A percentile compares a stretch with the other conserved stretches of the same genome.
phyloP scores from a whole-genome alignment of 2,113 vertebrate genomes.

The Neomonachus schauinslandi region DNA sequence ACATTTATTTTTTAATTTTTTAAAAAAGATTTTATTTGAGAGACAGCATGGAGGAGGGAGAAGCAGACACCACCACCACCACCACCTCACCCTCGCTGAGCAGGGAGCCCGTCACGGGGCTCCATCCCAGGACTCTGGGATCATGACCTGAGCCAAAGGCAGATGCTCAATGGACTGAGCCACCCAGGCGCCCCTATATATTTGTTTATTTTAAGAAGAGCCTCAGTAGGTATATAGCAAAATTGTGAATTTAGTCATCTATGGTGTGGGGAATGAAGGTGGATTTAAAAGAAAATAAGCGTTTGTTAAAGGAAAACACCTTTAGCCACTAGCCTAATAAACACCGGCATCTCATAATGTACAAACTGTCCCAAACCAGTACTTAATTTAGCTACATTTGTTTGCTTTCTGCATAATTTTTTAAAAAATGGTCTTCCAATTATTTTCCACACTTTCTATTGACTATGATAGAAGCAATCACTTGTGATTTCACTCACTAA shows the following conservation, averaged over 20 bases:
- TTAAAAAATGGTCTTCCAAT: not conserved
- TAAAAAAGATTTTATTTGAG: not conserved
- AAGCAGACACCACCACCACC: no score
- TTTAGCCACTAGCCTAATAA: not conserved
- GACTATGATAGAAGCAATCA: not conserved
- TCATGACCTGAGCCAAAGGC: no score
- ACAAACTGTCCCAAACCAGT: not conserved
- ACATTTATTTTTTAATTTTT: not conserved
- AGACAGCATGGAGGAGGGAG: not conserved
- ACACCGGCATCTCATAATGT: not conserved
- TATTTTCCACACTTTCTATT: slow-evolving; percentile 13
- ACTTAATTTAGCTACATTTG: not conserved
- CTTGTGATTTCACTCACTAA: not conserved
- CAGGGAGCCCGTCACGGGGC: not conserved
- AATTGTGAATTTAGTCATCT: not conserved
- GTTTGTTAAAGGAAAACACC: not conserved
- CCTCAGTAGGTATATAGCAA: not conserved
- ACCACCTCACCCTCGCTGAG: not conserved
- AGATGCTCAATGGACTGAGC: not conserved
- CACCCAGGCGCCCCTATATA: not conserved
- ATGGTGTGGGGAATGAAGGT: not conserved
- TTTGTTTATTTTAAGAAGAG: not conserved
- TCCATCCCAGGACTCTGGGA: not conserved
- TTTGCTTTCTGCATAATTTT: slow-evolving; percentile 15
- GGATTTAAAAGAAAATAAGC: not conserved